phyloP scores from a whole-genome alignment of 2,888 invertebrate species.

The Sericinus montela region DNA sequence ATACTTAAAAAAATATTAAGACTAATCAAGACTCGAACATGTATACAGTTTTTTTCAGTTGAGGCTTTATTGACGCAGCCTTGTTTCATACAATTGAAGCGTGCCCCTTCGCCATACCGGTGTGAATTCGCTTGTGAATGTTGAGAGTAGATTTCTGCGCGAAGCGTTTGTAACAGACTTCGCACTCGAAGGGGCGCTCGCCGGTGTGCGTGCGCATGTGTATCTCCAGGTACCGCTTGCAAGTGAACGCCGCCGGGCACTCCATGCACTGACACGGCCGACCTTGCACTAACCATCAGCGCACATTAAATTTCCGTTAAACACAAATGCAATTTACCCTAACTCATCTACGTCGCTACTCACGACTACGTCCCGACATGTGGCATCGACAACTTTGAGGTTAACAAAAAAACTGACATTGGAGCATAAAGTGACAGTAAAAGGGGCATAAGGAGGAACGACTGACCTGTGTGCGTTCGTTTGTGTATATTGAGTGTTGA shows the following conservation, averaged over 20 bases:
- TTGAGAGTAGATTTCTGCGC: conserved; percentile 80
- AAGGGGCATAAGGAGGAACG: conserved; percentile 15
- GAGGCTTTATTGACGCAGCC: not conserved
- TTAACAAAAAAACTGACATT: not conserved
- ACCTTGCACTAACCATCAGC: conserved; percentile 66
- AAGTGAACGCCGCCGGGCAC: conserved; percentile 80
- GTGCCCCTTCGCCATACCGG: conserved; percentile 56
- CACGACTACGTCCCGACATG: conserved; percentile 34
- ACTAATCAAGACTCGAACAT: not conserved
- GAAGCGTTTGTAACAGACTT: conserved; percentile 79
- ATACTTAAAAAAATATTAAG: not conserved
- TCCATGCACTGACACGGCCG: conserved; percentile 78
- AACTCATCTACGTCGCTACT: not conserved
- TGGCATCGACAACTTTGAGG: conserved; percentile 72
- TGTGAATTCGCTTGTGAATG: conserved; percentile 80
- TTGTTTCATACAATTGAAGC: conserved; percentile 13
- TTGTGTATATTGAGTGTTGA: conserved; percentile 90
- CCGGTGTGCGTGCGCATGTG: conserved; percentile 81
- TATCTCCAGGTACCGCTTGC: conserved; percentile 81
- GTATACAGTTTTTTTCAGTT: not conserved
- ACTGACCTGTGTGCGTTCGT: conserved; percentile 85
- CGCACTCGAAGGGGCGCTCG: conserved; percentile 78
- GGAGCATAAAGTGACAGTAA: not conserved
- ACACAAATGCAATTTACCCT: conserved; percentile 4
- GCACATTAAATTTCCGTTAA: conserved; percentile 25